Evolutionary conservation across 2,797 vertebrate genomes (phyloP), one percentile per base, ranked within the genome.

Genomic region (Rallus crepitans): DNA sequence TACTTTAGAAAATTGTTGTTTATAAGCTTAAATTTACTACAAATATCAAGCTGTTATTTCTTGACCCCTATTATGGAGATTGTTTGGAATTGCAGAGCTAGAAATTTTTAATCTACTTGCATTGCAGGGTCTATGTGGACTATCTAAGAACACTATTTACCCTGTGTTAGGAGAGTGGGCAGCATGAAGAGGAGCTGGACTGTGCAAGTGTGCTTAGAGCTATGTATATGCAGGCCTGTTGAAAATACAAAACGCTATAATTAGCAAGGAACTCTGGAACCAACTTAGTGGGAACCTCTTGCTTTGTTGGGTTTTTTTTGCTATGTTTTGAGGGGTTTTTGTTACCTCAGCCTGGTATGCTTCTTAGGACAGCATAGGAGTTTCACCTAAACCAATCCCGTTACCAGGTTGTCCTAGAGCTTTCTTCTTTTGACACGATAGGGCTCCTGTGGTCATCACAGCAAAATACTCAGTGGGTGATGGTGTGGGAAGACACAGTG

Each of bases 401-500:
- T 53, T 37, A 28, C 35, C 25, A 30, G 14, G 9, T 21, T 53
- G 21, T 31, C 12, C 56, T 69, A 9, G 15, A 75, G 42, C 64
- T 89, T 56, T 60, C 30, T 80, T 55, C 15, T 19, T 48, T 19
- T 35, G 47, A 14, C 25, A 16, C 7, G 0, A 19, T 14, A 48
- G 21, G 21, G 12, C 17, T 73, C 6, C 7, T 1, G 0, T 19
- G 42, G 25, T 59, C n/a, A 31, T 77, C 30, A 10, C 19, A 35
- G 52, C 11, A 57, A n/a, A 42, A 25, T 8, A 9, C 37, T 83
- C 1, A 0, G 30, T 42, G 70, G 28, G 19, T 0, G 0, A 19
- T 7, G 17, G 6, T 11, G 2, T 50, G 31, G 47, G 42, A 66
- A 23, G 47, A 11, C 9, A 5, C 0, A 1, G 21, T 39, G 18